phyloP scores from a whole-genome alignment of 2,797 vertebrate genomes.

The Holocentrus rufus region DNA sequence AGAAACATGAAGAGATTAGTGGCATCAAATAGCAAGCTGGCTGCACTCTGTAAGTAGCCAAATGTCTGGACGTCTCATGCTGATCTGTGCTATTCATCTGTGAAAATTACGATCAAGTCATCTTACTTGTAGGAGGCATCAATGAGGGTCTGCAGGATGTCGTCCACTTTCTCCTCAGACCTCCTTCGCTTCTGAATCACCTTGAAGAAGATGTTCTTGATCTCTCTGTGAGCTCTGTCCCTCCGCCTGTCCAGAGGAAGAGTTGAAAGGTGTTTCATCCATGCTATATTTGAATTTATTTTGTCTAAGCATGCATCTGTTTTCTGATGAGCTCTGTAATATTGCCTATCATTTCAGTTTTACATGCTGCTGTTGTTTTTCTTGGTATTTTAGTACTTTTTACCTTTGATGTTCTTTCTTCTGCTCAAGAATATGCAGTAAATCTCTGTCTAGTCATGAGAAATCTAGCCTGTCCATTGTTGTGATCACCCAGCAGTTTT shows the following conservation, averaged over 20 bases:
- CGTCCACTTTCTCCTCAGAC: constrained; percentile 85
- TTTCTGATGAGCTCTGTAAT: neutral
- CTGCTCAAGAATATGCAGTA: neutral
- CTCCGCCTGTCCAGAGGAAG: constrained; percentile 81
- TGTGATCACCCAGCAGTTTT: neutral
- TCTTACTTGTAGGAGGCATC: constrained; percentile 95
- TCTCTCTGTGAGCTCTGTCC: constrained; percentile 91
- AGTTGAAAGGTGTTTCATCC: neutral
- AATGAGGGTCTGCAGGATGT: constrained; percentile 95
- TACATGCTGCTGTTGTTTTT: too few relatives aligned
- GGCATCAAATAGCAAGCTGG: too few relatives aligned
- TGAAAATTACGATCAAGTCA: neutral
- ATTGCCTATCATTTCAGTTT: too few relatives aligned
- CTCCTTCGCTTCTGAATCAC: constrained; percentile 91
- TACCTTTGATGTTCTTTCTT: neutral
- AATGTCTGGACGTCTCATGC: neutral
- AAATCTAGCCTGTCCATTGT: neutral
- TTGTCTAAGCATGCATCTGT: neutral
- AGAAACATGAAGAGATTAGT: too few relatives aligned
- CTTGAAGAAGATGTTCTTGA: constrained; percentile 94
- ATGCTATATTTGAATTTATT: neutral
- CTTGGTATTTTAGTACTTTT: neutral
- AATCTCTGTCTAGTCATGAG: neutral
- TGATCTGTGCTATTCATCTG: neutral
- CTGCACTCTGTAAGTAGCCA: neutral